A percentile compares a stretch with the other conserved stretches of the same genome.
Evolutionary conservation across 37 sponge, comb jelly and placozoan species (phyloP).

Genomic region (Dysidea cf. avara): DNA sequence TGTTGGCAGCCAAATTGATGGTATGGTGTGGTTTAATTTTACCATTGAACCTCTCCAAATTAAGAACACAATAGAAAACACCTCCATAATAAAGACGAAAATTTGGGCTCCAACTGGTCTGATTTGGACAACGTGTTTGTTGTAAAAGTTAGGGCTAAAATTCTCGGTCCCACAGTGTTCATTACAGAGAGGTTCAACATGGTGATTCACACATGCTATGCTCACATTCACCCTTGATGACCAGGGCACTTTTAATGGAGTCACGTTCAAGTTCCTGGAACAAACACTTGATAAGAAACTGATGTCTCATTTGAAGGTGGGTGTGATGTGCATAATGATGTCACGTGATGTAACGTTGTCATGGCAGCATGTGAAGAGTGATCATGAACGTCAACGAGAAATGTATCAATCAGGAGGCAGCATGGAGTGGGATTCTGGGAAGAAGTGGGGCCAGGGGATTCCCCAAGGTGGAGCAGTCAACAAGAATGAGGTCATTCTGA

Average conservation of each 20-base stretch:
- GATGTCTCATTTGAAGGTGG: constrained; percentile 86
- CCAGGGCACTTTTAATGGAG: constrained; percentile 46
- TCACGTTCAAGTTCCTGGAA: constrained; percentile 57
- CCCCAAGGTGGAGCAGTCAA: constrained; percentile 32
- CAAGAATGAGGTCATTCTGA: constrained; percentile 21
- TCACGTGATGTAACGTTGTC: too few species aligned
- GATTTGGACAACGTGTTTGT: too few species aligned
- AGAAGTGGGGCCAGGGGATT: constrained; percentile 35
- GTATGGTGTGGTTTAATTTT: background rate
- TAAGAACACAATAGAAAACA: too few species aligned
- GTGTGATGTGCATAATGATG: background rate
- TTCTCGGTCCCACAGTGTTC: too few species aligned
- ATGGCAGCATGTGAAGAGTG: constrained; percentile 67
- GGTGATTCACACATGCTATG: too few species aligned
- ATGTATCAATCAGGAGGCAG: constrained; percentile 24
- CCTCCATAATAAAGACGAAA: too few species aligned
- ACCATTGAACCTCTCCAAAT: background rate
- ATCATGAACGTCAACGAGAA: constrained; percentile 68
- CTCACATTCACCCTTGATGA: background rate
- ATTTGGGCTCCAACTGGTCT: too few species aligned
- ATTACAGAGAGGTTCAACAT: too few species aligned
- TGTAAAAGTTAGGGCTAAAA: too few species aligned
- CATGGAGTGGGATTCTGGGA: constrained; percentile 67
- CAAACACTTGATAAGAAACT: constrained; percentile 94
- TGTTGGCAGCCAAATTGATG: constrained; percentile 62